Evolutionary conservation across 2,113 vertebrate genomes (phyloP).

Genomic region (Oxyruncus cristatus): DNA sequence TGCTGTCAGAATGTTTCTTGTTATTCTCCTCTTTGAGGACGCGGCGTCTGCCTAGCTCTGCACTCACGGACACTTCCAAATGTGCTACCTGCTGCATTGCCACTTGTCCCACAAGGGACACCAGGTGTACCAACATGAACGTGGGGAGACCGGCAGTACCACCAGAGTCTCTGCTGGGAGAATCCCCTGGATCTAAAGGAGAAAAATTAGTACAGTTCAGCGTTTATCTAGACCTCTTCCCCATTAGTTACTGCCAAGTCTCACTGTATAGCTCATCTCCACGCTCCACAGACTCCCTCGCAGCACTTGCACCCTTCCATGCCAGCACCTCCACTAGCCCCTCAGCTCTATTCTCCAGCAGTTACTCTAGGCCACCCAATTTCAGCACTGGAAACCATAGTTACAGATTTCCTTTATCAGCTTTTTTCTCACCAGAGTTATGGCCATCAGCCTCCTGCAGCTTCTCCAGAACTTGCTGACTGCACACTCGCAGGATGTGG

Average conservation of each 20-base stretch:
- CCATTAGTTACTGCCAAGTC: not conserved
- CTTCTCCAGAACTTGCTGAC: constrained; percentile 68
- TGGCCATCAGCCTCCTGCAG: constrained; percentile 38
- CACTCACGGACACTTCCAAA: constrained; percentile 87
- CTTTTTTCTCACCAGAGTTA: constrained; percentile 37
- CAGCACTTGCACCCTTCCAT: accelerated
- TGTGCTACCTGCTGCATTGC: constrained; percentile 90
- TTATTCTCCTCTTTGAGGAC: constrained; percentile 77
- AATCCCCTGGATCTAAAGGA: not conserved
- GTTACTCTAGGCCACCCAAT: not conserved
- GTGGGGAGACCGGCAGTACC: constrained; percentile 35
- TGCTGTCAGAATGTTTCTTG: constrained; percentile 20
- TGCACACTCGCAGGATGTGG: constrained; percentile 79
- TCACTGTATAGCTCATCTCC: not conserved
- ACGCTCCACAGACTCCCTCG: not conserved
- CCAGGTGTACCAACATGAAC: constrained; percentile 82
- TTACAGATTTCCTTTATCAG: not conserved
- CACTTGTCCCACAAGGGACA: constrained; percentile 90
- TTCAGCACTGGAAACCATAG: not conserved
- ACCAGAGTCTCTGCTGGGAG: not conserved
- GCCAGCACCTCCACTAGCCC: constrained; percentile 20
- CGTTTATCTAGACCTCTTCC: not conserved
- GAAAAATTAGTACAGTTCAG: not conserved
- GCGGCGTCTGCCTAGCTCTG: constrained; percentile 87
- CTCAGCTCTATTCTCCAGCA: not conserved